These are phyloP conservation scores for Melozone crissalis DNA, from an alignment of 2,113 vertebrate genomes.

Conservation along the genomic window DNA sequence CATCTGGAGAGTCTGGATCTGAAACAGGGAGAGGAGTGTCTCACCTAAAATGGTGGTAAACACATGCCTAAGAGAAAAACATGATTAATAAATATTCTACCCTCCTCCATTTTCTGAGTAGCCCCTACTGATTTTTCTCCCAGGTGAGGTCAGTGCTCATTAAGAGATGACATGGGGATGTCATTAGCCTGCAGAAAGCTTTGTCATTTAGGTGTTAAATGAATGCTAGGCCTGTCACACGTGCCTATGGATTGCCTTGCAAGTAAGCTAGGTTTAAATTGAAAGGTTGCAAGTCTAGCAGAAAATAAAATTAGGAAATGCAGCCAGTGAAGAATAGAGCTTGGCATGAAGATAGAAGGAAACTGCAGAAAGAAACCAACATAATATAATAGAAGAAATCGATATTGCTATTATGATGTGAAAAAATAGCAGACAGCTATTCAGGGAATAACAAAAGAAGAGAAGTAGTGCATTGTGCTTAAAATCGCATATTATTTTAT, in stretches of 20 bases:
- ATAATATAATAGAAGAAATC: neutral
- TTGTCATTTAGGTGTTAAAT: neutral
- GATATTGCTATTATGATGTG: neutral
- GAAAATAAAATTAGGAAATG: neutral
- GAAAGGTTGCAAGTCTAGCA: neutral
- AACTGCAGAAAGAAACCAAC: neutral
- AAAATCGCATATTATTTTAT: neutral
- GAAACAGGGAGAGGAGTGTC: neutral
- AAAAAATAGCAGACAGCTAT: neutral
- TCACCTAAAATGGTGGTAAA: neutral
- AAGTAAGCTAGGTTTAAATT: neutral
- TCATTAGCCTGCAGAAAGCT: neutral
- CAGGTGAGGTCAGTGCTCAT: neutral
- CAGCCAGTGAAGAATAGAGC: neutral
- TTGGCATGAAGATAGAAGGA: neutral
- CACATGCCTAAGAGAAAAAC: neutral
- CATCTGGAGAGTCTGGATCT: neutral
- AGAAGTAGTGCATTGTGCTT: neutral
- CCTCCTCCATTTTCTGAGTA: neutral
- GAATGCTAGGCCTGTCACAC: neutral
- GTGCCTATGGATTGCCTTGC: neutral
- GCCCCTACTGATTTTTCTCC: neutral
- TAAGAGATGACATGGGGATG: neutral
- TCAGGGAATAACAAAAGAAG: neutral
- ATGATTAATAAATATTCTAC: neutral